A percentile compares a stretch with the other conserved stretches of the same genome.
These are phyloP conservation scores for Lerema accius DNA, from an alignment of 1,140 invertebrate species.

Conservation along the genomic window DNA sequence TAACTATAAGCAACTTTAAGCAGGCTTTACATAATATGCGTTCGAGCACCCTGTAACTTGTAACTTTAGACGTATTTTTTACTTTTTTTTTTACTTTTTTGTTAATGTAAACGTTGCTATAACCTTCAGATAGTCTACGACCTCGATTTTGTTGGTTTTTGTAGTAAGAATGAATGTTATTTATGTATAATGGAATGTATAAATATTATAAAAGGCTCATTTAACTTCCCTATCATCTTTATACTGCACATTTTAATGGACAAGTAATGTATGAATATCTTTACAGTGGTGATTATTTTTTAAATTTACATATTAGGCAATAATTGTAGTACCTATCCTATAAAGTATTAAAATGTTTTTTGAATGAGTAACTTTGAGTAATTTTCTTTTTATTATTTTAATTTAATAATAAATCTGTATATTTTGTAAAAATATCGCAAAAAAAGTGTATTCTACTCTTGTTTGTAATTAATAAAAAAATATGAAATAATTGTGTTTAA, in stretches of 20 bases:
- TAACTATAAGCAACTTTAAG: slow-evolving; percentile 19
- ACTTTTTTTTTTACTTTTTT: not conserved
- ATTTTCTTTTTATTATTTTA: no score
- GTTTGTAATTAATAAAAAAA: no score
- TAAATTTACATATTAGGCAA: not conserved
- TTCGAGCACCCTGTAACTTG: slow-evolving; percentile 29
- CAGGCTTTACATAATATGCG: slow-evolving; percentile 42
- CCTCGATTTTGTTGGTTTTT: slow-evolving; percentile 9
- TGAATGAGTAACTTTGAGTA: not conserved
- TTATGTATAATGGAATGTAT: slow-evolving; percentile 6
- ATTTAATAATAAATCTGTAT: no score
- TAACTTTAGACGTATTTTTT: not conserved
- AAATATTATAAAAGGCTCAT: slow-evolving; percentile 11
- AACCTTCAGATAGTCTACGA: not conserved
- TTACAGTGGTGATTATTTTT: not conserved
- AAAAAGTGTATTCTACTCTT: no score
- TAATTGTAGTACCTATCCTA: not conserved
- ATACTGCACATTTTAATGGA: slow-evolving; percentile 2
- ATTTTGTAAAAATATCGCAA: no score
- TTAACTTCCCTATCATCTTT: slow-evolving; percentile 10
- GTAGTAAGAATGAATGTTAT: slow-evolving; percentile 9
- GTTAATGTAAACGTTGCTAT: not conserved
- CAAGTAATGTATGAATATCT: not conserved
- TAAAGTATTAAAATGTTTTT: not conserved
- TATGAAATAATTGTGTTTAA: no score